Evolutionary conservation across 2,113 vertebrate species (phyloP).

Genomic region (Ascaphus truei): DNA sequence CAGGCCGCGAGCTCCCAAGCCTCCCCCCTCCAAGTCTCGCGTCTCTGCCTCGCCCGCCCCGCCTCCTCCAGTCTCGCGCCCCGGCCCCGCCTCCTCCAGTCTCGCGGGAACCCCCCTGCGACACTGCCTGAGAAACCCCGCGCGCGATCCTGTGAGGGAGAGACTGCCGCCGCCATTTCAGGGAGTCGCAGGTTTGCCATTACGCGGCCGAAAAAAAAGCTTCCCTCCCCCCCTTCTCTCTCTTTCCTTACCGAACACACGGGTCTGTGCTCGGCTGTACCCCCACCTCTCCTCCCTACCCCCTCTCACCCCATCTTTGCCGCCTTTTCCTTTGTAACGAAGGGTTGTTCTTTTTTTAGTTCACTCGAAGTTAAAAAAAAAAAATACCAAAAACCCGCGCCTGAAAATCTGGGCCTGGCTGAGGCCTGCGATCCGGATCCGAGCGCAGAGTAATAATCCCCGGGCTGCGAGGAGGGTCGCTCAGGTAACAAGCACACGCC

Average conservation of each 20-base stretch:
- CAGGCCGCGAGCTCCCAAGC: not conserved
- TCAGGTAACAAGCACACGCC: not conserved
- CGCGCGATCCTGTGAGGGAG: not conserved
- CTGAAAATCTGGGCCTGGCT: not conserved
- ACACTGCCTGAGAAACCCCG: not conserved
- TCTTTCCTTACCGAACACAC: not conserved
- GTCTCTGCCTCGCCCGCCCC: not conserved
- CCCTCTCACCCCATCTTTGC: not conserved
- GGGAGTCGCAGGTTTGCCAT: constrained; percentile 27
- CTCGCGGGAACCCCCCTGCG: not conserved
- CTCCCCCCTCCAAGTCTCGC: no score
- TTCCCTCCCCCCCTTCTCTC: not conserved
- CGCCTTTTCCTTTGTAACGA: constrained; percentile 14
- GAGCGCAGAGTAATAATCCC: no score
- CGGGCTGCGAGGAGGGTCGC: not conserved
- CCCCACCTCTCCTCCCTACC: not conserved
- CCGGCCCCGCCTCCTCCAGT: not conserved
- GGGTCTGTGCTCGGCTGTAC: not conserved
- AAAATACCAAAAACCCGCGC: not conserved
- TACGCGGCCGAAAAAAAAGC: not conserved
- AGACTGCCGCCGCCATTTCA: constrained; percentile 26
- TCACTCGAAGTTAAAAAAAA: not conserved
- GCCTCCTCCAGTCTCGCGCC: not conserved
- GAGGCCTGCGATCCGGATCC: no score
- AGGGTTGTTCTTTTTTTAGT: constrained; percentile 29